phyloP scores from a whole-genome alignment of 2,888 invertebrate genomes.

The Plebejus argus region DNA sequence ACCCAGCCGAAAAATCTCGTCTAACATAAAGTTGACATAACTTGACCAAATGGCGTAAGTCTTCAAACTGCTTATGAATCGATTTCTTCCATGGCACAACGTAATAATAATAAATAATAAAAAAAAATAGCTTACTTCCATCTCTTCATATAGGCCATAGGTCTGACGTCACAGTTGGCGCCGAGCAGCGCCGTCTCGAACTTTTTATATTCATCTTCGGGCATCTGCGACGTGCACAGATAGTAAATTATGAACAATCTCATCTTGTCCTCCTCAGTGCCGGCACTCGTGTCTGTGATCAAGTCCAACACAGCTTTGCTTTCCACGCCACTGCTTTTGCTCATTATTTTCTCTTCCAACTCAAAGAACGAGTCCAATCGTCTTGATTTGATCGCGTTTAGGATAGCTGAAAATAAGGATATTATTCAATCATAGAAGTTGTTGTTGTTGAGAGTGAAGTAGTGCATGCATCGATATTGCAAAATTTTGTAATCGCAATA shows the following conservation, averaged over 20 bases:
- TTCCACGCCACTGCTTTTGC: constrained; percentile 85
- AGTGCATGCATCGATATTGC: too few relatives aligned
- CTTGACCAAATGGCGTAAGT: too few relatives aligned
- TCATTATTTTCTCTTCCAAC: constrained; percentile 98
- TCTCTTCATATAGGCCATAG: constrained; percentile 93
- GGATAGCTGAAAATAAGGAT: constrained; percentile 78
- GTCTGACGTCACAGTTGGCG: constrained; percentile 92
- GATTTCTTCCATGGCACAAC: too few relatives aligned
- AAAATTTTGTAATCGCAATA: too few relatives aligned
- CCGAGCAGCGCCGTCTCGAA: constrained; percentile 88
- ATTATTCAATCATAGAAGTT: too few relatives aligned
- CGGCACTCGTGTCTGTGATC: constrained; percentile 91
- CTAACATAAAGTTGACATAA: too few relatives aligned
- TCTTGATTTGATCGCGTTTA: constrained; percentile 92
- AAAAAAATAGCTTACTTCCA: constrained; percentile 87
- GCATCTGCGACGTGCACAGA: constrained; percentile 90
- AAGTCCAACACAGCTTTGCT: constrained; percentile 94
- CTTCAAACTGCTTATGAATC: too few relatives aligned
- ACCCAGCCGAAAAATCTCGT: too few relatives aligned
- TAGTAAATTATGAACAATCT: constrained; percentile 95
- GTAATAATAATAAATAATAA: not conserved
- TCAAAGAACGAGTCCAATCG: constrained; percentile 98
- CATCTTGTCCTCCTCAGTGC: constrained; percentile 95
- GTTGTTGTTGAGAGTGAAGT: too few relatives aligned
- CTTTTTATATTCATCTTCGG: constrained; percentile 91